Evolutionary conservation across 2,797 vertebrate species (phyloP), one percentile per base, ranked within the genome.

Genomic region (Parauchenoglanis punctatus): DNA sequence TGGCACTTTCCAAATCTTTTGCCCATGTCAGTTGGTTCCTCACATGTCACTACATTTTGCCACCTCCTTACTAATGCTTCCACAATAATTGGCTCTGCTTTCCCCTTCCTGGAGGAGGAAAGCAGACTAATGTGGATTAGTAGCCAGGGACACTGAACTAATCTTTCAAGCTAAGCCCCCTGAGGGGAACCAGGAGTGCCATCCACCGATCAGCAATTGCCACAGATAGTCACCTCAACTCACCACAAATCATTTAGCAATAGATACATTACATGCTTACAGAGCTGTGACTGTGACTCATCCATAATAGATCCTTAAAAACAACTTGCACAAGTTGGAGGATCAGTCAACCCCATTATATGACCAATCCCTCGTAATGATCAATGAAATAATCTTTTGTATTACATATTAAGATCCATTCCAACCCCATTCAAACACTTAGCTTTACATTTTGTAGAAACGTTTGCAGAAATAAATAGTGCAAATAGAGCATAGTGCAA

Each of bases 401-500:
- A 20, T 40, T 77, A 54, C n/a, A 18, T 31, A 84, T 35, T 75
- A 82, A 78, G 35, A 76, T 40, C 73, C 44, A 31, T 67, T 67
- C 23, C 10, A 44, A 17, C 3, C n/a, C 8, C 4, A 46, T 49
- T 65, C 59, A 18, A 68, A 35, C 2, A 18, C 44, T 28, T 31
- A 68, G 8, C 28, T 28, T 17, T 31, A 54, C 65, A 84, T 56
- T 70, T 58, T 58, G 10, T 25, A 68, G 28, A 31, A 68, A 54
- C 28, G 31, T 70, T 6, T 46, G 77, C 75, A 85, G 70, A 49
- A 88, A 46, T 54, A 90, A 91, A 88, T 73, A 59, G 46, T 67
- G 87, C 77, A 77, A 90, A 31, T 31, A 31, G 89, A 91, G 87
- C 91, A 91, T 91, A 91, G 91, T 90, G 35, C 92, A 93, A 90